Conservation (phyloP, 2,888 invertebrate genomes). For the Tetragnatha montana region DNA sequence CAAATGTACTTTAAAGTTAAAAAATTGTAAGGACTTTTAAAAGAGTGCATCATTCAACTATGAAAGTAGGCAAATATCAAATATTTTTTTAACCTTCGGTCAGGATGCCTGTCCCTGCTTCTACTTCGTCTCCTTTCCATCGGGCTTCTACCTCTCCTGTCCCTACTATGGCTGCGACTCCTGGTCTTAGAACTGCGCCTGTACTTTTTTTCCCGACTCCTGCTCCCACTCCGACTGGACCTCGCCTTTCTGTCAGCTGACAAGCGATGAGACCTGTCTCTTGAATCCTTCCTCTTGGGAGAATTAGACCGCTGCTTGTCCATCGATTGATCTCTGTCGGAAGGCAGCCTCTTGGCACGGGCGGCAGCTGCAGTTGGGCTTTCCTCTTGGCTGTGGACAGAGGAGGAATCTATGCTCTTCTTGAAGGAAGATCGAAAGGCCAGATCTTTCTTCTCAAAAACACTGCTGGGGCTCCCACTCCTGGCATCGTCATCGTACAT, state of each 20-base stretch:
- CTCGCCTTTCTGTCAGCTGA: constrained; percentile 8
- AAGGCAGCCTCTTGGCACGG: not conserved
- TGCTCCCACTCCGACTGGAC: constrained; percentile 43
- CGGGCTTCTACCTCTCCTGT: constrained; percentile 27
- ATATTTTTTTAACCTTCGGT: constrained; percentile 18
- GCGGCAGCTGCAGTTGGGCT: not conserved
- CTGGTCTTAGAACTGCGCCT: constrained; percentile 15
- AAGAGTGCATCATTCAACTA: not conserved
- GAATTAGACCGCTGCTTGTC: constrained; percentile 1
- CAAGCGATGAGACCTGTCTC: constrained; percentile 17
- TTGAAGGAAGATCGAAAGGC: constrained; percentile 54
- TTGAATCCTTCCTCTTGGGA: not conserved
- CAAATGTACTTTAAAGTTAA: not conserved
- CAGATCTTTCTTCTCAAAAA: constrained; percentile 58
- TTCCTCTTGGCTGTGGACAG: constrained; percentile 9
- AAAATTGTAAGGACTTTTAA: not conserved
- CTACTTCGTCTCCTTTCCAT: constrained; percentile 15
- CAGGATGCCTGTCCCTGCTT: constrained; percentile 30
- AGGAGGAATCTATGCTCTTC: constrained; percentile 13
- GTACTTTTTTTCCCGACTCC: constrained; percentile 25
- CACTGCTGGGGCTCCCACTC: constrained; percentile 55
- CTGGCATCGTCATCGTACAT: constrained; percentile 65
- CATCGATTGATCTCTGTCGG: not conserved
- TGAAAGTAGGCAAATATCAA: not conserved
- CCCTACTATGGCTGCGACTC: constrained; percentile 28